Evolutionary conservation across 1,140 invertebrate genomes (phyloP), one percentile per base, ranked within the genome.

Genomic region (Drosophila fuyamai): DNA sequence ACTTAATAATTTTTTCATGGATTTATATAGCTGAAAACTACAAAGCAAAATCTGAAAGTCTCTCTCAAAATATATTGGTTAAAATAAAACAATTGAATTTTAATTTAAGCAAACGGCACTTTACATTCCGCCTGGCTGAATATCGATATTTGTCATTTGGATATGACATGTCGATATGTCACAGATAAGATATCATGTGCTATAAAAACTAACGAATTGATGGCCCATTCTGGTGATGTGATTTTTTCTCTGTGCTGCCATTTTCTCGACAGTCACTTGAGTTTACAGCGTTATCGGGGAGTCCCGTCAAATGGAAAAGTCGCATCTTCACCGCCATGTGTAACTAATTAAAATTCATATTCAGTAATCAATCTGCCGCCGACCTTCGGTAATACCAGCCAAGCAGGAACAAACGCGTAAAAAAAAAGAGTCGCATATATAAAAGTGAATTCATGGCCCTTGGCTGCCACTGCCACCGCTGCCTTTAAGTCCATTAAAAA

Each of bases 401-500:
- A 53, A 32, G 48, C 32, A 32, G 32, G n/a, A 63, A 72, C 27
- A 59, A 48, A 54, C 27, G 13, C 12, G n/a, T 27, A 61, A 41
- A 51, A 50, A 70, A 51, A 50, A 70, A 41, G 48, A 54, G 10
- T 32, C 48, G 48, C 53, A 73, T 60, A 73, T 60, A 59, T 51
- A 67, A 53, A 43, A 83, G 61, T 59, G 60, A 81, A 89, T 72
- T 73, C 80, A 81, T 79, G 51, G 65, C 84, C 77, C 50, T 66
- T 66, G 85, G 84, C 73, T 54, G 41, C 36, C 29, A 32, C 29
- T 32, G 29, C 7, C 29, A 32, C 8, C 29, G 29, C 2, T 72
- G 55, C 67, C 75, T 73, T 84, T 78, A 79, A 90, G 84, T 89
- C 81, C 77, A 89, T 89, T 89, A 89, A 89, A 89, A 89, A 89